Percentiles rank a stretch among this genome's conserved stretches.
phyloP scores from a whole-genome alignment of 2,888 invertebrate species.

The Dinocampus coccinellae region DNA sequence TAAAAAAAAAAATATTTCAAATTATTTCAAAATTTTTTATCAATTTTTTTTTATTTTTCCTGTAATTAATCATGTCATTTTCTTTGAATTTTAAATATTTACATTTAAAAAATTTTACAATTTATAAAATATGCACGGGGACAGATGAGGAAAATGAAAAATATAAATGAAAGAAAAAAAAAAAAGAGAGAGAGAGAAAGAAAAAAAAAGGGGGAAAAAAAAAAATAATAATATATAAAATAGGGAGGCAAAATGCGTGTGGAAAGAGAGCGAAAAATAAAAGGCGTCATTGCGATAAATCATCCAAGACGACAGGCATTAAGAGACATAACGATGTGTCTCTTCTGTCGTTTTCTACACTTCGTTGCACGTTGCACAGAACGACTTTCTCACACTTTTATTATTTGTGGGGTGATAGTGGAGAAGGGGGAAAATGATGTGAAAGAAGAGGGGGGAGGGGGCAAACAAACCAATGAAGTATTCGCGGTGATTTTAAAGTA shows the following conservation, averaged over 20 bases:
- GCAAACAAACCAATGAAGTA: slow-evolving; percentile 36
- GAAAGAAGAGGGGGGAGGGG: too few species aligned
- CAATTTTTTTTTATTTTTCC: too few species aligned
- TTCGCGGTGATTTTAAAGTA: background rate
- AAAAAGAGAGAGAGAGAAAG: too few species aligned
- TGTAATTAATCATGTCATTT: too few species aligned
- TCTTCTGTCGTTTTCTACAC: slow-evolving; percentile 31
- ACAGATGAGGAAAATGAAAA: background rate
- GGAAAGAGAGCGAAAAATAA: slow-evolving; percentile 35
- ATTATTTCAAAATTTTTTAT: too few species aligned
- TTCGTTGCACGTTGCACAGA: slow-evolving; percentile 38
- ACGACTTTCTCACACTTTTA: slow-evolving; percentile 52
- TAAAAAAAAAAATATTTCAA: too few species aligned
- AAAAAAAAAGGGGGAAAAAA: background rate
- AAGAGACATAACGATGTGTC: slow-evolving; percentile 50
- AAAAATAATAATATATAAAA: too few species aligned
- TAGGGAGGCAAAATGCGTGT: background rate
- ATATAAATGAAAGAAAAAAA: background rate
- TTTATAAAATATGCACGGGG: too few species aligned
- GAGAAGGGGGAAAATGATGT: too few species aligned
- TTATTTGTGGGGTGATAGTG: too few species aligned
- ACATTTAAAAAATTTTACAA: too few species aligned
- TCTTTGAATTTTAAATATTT: too few species aligned
- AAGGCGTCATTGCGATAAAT: slow-evolving; percentile 63
- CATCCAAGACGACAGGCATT: slow-evolving; percentile 60